Evolutionary conservation across 2,888 invertebrate species (phyloP), one percentile per base, ranked within the genome.

Genomic region (Cheiracanthium punctorium): DNA sequence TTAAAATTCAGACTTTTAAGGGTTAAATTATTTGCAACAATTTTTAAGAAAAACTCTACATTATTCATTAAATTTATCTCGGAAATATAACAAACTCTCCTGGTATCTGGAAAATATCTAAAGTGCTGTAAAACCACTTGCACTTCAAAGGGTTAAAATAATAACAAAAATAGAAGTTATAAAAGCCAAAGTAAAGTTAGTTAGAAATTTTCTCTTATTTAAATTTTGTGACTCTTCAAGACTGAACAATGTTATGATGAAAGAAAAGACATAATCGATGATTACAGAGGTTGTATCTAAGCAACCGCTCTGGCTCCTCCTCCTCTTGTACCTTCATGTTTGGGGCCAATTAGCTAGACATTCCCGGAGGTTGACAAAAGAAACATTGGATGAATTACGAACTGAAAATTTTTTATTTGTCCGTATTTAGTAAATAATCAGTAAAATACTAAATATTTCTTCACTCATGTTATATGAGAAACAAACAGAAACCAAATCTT

Each of bases 261-360:
- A 48, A 48, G 17, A 48, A 48, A 48, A 48, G 48, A 48, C 17
- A n/a, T 48, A 48, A 48, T 48, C 48, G 48, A 48, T 48, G 48
- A 48, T 48, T 10, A 48, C 48, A 48, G 48, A 48, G 48, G 48
- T 48, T 48, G 48, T 48, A 48, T 48, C 48, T 48, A 48, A 48
- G 48, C 48, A 48, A 48, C 48, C 48, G 48, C 48, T 48, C 17
- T 14, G 17, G 48, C 48, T 48, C 48, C 48, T 2, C 17, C 48
- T 48, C 8, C 17, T 12, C 12, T 37, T 48, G 10, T 48, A 48
- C 48, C 48, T 48, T 48, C 48, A 48, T 17, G 8, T 10, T 17
- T 48, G 2, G 17, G 17, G 17, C 12, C 48, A 48, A 48, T 48
- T 48, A 48, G 48, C 8, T 7, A n/a, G 14, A 48, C 48, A 48